Conservation (phyloP, 2,888 invertebrate genomes). For the Clistopyga incitator region DNA sequence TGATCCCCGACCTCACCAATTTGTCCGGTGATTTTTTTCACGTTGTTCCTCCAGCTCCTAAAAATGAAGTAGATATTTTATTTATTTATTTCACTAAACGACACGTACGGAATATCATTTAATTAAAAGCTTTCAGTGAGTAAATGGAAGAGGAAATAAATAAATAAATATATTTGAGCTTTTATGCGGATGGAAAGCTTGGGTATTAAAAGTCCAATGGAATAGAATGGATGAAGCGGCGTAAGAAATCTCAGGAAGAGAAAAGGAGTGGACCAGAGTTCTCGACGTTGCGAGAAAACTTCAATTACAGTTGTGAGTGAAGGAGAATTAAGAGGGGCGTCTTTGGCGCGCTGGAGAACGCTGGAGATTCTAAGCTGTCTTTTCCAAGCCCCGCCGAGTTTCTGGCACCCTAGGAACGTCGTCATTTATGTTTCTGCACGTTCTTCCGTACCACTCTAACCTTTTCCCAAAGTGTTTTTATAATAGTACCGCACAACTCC, state of each 20-base stretch:
- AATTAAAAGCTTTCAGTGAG: too few relatives aligned
- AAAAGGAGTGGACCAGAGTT: slow-evolving; percentile 1
- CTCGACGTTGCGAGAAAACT: slow-evolving; percentile 28
- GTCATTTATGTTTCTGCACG: slow-evolving; percentile 27
- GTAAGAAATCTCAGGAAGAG: background rate
- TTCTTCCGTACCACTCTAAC: background rate
- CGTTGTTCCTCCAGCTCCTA: too few relatives aligned
- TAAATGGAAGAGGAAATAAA: too few relatives aligned
- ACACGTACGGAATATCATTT: too few relatives aligned
- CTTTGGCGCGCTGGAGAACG: background rate
- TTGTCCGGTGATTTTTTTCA: too few relatives aligned
- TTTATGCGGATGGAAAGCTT: too few relatives aligned
- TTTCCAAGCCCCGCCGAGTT: slow-evolving; percentile 1
- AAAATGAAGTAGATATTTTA: too few relatives aligned
- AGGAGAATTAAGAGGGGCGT: slow-evolving; percentile 15
- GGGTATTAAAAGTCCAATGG: background rate
- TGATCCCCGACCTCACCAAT: too few relatives aligned
- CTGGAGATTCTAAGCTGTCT: slow-evolving; percentile 15
- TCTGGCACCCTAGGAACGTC: background rate
- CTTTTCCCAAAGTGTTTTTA: slow-evolving; percentile 5
- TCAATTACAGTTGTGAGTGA: slow-evolving; percentile 33
- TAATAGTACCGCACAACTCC: background rate
- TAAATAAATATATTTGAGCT: too few relatives aligned
- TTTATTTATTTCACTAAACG: too few relatives aligned
- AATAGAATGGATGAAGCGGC: background rate